Conservation (phyloP, 2,888 invertebrate genomes). For the Amaurobius ferox region DNA sequence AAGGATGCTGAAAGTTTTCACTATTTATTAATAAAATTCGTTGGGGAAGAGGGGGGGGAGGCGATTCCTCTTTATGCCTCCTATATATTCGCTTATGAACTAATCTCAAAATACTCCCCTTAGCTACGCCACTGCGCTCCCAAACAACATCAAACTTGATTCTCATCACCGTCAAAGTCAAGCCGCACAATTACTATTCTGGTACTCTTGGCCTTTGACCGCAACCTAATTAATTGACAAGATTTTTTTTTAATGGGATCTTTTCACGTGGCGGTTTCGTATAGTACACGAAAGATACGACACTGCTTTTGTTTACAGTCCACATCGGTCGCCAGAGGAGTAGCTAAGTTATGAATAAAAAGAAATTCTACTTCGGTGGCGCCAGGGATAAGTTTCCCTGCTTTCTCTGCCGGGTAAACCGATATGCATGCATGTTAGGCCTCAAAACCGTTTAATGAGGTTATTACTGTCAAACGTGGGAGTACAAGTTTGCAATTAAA, state of each 20-base stretch:
- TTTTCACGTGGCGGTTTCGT: no score
- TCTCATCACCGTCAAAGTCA: no score
- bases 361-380: neutral
- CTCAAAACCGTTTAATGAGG: slow-evolving; percentile 54
- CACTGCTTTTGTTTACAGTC: neutral
- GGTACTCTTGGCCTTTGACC: neutral
- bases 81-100: no score
- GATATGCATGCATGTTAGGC: slow-evolving; percentile 5
- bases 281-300: neutral
- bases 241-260: neutral
- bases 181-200: neutral
- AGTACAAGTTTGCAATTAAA: neutral
- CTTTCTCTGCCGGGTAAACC: neutral
- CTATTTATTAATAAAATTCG: no score
- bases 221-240: neutral
- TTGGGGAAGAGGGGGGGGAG: no score
- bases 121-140: no score
- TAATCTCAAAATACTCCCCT: no score
- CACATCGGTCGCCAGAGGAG: neutral
- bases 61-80: no score
- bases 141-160: no score
- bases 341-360: neutral
- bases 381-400: neutral
- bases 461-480: slow-evolving; percentile 39
- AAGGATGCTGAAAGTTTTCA: no score